Percentiles rank a stretch among this genome's conserved stretches.
These are phyloP conservation scores for Matsumurasca onukii DNA, from an alignment of 1,140 invertebrate species.

Conservation along the genomic window DNA sequence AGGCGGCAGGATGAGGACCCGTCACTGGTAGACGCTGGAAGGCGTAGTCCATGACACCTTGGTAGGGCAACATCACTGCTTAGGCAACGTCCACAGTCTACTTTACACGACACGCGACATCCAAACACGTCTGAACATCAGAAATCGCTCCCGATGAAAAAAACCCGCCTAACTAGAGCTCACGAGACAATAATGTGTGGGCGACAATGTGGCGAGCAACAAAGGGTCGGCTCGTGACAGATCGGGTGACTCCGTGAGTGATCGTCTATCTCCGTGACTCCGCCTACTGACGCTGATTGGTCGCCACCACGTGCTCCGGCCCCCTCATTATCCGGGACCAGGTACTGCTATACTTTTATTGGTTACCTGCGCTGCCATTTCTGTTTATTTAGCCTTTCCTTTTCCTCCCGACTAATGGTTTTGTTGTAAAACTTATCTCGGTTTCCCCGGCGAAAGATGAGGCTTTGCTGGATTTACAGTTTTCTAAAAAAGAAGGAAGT, in stretches of 20 bases:
- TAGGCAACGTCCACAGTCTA: too few species aligned
- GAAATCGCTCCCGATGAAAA: too few species aligned
- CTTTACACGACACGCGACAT: too few species aligned
- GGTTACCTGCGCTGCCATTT: background rate
- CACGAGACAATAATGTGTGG: slow-evolving; percentile 25
- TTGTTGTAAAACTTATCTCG: too few species aligned
- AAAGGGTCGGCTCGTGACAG: slow-evolving; percentile 12
- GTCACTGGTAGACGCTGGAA: slow-evolving; percentile 69
- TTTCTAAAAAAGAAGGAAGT: too few species aligned
- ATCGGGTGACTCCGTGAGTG: slow-evolving; percentile 18
- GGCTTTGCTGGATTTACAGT: too few species aligned
- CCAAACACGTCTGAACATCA: slow-evolving; percentile 1
- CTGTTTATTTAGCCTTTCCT: background rate
- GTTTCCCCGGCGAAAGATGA: too few species aligned
- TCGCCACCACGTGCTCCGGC: slow-evolving; percentile 13
- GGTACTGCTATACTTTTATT: background rate
- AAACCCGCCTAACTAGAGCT: background rate
- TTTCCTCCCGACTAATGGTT: too few species aligned
- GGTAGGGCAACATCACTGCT: slow-evolving; percentile 74
- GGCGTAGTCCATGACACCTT: slow-evolving; percentile 86
- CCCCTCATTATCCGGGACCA: slow-evolving; percentile 14
- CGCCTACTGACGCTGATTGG: slow-evolving; percentile 29
- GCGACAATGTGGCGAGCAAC: slow-evolving; percentile 27
- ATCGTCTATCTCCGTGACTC: slow-evolving; percentile 22
- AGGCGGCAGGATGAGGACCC: slow-evolving; percentile 56